phyloP scores from a whole-genome alignment of 2,113 vertebrate species.

The Gulo gulo region DNA sequence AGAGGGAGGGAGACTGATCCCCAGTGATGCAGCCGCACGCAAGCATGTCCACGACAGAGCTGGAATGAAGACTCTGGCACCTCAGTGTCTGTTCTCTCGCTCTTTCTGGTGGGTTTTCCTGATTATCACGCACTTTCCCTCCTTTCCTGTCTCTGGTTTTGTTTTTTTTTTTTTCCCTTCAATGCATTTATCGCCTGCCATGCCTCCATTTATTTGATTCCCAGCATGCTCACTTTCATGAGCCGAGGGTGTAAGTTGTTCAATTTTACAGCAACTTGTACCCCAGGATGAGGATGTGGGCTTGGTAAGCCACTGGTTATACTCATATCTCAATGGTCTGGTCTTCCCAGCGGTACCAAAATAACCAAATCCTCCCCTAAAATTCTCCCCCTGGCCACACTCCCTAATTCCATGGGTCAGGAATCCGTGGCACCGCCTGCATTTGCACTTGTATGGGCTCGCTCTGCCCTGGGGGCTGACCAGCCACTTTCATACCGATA shows the following conservation, averaged over 20 bases:
- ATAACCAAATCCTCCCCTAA: not conserved
- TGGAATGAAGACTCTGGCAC: fast-evolving
- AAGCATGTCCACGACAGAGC: not conserved
- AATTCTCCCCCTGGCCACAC: not conserved
- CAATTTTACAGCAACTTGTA: not conserved
- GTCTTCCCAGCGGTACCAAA: not conserved
- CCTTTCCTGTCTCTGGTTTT: not conserved
- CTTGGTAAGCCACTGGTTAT: not conserved
- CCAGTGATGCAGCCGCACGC: fast-evolving
- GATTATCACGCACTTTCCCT: not conserved
- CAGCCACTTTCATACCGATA: fast-evolving
- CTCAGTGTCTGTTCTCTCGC: fast-evolving
- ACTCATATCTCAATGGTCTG: not conserved
- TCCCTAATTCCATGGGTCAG: not conserved
- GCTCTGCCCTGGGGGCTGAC: not conserved
- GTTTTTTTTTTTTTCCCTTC: not conserved
- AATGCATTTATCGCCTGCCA: too few relatives aligned
- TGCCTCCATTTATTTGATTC: too few relatives aligned
- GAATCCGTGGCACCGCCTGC: not conserved
- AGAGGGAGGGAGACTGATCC: not conserved
- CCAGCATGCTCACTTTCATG: too few relatives aligned
- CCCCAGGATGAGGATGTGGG: not conserved
- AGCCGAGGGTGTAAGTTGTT: not conserved
- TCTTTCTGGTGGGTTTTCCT: not conserved
- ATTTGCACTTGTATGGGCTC: fast-evolving